phyloP scores from a whole-genome alignment of 2,797 vertebrate species.

The Amazonetta brasiliensis region DNA sequence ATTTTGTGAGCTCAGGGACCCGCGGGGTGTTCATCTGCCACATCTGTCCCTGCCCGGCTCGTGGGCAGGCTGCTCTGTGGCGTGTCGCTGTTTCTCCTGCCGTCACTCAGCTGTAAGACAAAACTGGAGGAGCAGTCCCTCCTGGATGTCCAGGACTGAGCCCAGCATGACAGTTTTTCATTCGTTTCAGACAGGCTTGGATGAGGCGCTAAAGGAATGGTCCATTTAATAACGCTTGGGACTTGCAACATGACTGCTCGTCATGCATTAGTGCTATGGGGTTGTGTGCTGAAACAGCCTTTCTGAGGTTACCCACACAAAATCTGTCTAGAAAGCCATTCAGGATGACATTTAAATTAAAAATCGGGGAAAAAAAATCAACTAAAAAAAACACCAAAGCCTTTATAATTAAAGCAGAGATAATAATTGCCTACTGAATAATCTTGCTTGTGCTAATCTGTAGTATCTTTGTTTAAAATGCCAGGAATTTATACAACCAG shows the following conservation, averaged over 20 bases:
- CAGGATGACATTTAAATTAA: slow-evolving; percentile 23
- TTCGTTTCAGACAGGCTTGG: not conserved
- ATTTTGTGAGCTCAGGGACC: not conserved
- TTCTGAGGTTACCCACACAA: slow-evolving; percentile 29
- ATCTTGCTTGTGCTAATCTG: slow-evolving; percentile 26
- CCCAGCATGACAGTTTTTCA: not conserved
- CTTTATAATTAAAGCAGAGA: slow-evolving; percentile 12
- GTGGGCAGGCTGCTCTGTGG: not conserved
- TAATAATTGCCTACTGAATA: slow-evolving; percentile 30
- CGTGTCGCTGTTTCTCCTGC: not conserved
- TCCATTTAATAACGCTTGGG: not conserved
- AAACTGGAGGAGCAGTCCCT: not conserved
- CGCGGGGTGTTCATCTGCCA: fast-evolving
- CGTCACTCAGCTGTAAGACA: fast-evolving
- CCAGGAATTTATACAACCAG: slow-evolving; percentile 7
- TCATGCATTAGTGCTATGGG: not conserved
- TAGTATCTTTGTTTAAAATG: slow-evolving; percentile 47
- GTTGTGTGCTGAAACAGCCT: not conserved
- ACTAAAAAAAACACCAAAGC: not conserved
- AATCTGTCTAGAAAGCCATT: slow-evolving; percentile 25
- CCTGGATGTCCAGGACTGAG: not conserved
- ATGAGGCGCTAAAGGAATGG: not conserved
- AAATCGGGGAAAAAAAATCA: not conserved
- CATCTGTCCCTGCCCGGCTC: fast-evolving
- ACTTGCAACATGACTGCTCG: not conserved